Evolutionary conservation across 2,797 vertebrate genomes (phyloP).

Genomic region (Iguana delicatissima): DNA sequence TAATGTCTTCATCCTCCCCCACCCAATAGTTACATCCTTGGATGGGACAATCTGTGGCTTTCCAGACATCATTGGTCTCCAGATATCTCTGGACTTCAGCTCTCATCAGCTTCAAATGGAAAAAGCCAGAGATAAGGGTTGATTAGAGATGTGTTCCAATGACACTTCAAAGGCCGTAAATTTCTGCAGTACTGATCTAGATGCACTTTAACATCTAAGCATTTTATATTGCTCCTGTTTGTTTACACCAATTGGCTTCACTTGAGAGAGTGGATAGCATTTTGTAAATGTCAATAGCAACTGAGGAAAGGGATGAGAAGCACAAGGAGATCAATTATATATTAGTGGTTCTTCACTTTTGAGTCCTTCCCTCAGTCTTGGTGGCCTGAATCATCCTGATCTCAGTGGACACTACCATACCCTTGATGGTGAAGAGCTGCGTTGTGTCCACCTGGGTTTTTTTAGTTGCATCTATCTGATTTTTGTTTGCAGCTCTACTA

Average conservation of each 20-base stretch:
- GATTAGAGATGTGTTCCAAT: background rate
- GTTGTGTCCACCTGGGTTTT: background rate
- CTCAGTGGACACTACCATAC: background rate
- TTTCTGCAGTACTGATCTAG: background rate
- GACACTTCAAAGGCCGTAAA: background rate
- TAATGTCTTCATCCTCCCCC: too few species aligned
- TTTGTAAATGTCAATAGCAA: background rate
- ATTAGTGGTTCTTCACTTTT: background rate
- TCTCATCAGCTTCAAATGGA: background rate
- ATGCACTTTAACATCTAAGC: background rate
- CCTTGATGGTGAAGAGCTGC: background rate
- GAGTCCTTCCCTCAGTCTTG: background rate
- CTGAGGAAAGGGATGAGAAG: background rate
- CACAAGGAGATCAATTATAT: background rate
- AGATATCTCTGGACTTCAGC: background rate
- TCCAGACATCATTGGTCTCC: background rate
- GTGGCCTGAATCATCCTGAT: background rate
- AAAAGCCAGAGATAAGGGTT: background rate
- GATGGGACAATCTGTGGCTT: background rate
- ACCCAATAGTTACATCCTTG: too few species aligned
- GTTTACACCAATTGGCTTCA: background rate
- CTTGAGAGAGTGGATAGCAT: background rate
- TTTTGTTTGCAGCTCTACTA: background rate
- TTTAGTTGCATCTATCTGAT: background rate
- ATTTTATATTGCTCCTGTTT: background rate